These are phyloP conservation scores for Mythimna loreyi DNA, from an alignment of 2,888 invertebrate species.

Conservation along the genomic window DNA sequence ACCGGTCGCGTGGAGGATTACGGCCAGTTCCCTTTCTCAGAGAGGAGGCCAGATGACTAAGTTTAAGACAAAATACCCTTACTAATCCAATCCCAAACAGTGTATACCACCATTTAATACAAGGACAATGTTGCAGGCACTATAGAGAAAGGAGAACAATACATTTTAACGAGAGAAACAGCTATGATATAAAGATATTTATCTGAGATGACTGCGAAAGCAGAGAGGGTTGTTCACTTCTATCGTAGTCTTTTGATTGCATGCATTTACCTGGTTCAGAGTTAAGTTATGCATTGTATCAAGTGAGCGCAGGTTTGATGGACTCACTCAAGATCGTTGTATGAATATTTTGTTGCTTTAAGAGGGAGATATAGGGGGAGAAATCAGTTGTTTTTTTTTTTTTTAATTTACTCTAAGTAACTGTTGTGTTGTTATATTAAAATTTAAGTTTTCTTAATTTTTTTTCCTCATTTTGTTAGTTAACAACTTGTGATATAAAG, in stretches of 20 bases:
- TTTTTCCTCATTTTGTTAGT: too few relatives aligned
- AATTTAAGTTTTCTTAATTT: too few relatives aligned
- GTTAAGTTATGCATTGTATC: slow-evolving; percentile 56
- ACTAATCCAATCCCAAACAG: slow-evolving; percentile 7
- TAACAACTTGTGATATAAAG: too few relatives aligned
- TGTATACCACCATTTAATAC: slow-evolving; percentile 32
- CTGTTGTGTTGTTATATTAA: not conserved
- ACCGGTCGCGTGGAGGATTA: not conserved
- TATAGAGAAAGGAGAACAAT: slow-evolving; percentile 44
- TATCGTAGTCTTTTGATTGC: slow-evolving; percentile 63
- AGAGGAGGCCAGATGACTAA: not conserved
- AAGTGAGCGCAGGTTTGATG: slow-evolving; percentile 15
- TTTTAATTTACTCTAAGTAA: not conserved
- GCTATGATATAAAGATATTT: slow-evolving; percentile 57
- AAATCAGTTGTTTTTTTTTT: slow-evolving; percentile 21
- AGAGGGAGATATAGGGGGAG: not conserved
- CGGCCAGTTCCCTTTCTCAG: not conserved
- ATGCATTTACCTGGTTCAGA: slow-evolving; percentile 57
- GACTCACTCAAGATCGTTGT: slow-evolving; percentile 47
- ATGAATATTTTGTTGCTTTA: slow-evolving; percentile 55
- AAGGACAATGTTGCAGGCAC: slow-evolving; percentile 39
- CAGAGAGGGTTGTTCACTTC: slow-evolving; percentile 23
- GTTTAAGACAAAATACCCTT: slow-evolving; percentile 1
- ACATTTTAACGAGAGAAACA: slow-evolving; percentile 55
- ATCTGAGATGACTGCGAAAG: slow-evolving; percentile 45